Percentiles rank a stretch among this genome's conserved stretches.
These are phyloP conservation scores for Valencia hispanica DNA, from an alignment of 2,797 vertebrate genomes.

Conservation along the genomic window DNA sequence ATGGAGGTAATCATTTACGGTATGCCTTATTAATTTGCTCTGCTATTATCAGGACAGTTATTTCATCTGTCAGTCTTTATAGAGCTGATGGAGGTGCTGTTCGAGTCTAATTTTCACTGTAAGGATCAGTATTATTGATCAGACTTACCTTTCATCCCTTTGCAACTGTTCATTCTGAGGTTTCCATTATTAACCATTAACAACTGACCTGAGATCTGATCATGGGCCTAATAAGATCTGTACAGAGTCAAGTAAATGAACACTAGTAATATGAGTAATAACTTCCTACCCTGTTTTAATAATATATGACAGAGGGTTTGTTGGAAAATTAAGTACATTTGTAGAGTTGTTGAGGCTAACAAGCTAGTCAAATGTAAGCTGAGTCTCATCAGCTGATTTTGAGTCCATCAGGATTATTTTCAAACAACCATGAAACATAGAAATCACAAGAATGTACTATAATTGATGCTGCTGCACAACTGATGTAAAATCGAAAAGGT, in stretches of 20 bases:
- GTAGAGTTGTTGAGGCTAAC: not conserved
- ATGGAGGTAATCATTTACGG: conserved; percentile 81
- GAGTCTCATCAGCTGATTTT: not conserved
- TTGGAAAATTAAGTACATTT: not conserved
- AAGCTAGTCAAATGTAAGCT: not conserved
- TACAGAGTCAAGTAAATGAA: not conserved
- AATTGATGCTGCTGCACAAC: not conserved
- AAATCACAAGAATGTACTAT: not conserved
- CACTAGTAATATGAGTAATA: not conserved
- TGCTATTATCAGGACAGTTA: conserved; percentile 74
- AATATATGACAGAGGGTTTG: not conserved
- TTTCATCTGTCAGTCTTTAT: conserved; percentile 64
- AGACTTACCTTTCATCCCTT: conserved; percentile 26
- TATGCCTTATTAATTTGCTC: conserved; percentile 81
- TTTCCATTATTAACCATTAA: conserved; percentile 27
- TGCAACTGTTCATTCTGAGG: conserved; percentile 35
- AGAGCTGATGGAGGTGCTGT: conserved; percentile 22
- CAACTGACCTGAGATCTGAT: conserved; percentile 23
- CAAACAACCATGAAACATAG: not conserved
- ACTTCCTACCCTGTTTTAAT: not conserved
- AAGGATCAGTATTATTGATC: conserved; percentile 60
- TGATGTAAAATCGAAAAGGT: not conserved
- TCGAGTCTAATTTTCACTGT: conserved; percentile 42
- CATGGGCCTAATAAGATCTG: not conserved
- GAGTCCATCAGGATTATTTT: not conserved